A percentile compares a stretch with the other conserved stretches of the same genome.
Conservation (phyloP, 2,888 invertebrate genomes). For the Perdita meconis region DNA sequence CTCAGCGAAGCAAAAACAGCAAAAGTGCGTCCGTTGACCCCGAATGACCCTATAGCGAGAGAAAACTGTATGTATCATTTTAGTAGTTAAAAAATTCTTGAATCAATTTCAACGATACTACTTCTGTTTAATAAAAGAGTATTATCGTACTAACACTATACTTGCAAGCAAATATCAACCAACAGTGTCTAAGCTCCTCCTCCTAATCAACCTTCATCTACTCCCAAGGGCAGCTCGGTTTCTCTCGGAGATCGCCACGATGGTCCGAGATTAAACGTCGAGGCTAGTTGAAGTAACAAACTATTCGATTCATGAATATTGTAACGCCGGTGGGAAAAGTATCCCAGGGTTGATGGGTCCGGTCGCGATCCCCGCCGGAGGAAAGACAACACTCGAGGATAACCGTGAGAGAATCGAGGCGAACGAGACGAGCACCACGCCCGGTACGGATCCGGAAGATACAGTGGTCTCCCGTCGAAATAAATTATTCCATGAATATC, state of each 20-base stretch:
- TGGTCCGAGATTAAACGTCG: not conserved
- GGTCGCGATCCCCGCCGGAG: not conserved
- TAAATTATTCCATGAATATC: conserved; percentile 71
- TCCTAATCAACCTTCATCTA: not conserved
- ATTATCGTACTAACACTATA: too few relatives aligned
- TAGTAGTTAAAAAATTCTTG: too few relatives aligned
- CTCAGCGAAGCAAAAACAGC: too few relatives aligned
- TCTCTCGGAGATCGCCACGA: too few relatives aligned
- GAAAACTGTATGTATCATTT: too few relatives aligned
- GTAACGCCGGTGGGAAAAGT: conserved; percentile 3
- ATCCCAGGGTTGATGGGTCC: not conserved
- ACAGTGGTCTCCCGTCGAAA: conserved; percentile 46
- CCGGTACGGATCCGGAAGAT: conserved; percentile 16
- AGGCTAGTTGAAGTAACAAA: conserved; percentile 12
- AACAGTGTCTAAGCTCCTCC: too few relatives aligned
- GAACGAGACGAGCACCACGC: not conserved
- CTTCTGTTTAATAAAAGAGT: too few relatives aligned
- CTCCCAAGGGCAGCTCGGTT: not conserved
- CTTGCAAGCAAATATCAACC: too few relatives aligned
- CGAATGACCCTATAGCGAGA: too few relatives aligned
- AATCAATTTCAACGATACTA: too few relatives aligned
- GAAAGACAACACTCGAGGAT: conserved; percentile 1
- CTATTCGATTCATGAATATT: conserved; percentile 15
- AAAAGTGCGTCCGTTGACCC: too few relatives aligned
- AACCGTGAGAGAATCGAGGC: conserved; percentile 5